phyloP scores from a whole-genome alignment of 2,113 vertebrate genomes.

The Lanius ludovicianus region DNA sequence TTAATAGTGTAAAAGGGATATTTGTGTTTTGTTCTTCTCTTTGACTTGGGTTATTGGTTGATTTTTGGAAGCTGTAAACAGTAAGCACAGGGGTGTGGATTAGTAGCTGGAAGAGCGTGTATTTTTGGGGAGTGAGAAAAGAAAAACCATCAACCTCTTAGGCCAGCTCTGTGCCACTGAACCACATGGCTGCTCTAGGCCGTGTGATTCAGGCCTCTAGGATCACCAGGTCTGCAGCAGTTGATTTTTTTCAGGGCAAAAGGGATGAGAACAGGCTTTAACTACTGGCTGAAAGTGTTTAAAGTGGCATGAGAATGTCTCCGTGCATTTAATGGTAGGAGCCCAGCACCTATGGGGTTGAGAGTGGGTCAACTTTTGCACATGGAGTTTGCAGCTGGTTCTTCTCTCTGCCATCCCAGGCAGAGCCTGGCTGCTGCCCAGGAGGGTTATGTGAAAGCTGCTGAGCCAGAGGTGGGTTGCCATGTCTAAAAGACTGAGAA shows the following conservation, averaged over 20 bases:
- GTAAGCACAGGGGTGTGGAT: background rate
- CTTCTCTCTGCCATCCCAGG: background rate
- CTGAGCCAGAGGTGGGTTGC: background rate
- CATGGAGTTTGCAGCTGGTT: background rate
- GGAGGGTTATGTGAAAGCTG: fast-evolving
- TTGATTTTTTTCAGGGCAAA: background rate
- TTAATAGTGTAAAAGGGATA: background rate
- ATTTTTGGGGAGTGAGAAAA: background rate
- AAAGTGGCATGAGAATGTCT: background rate
- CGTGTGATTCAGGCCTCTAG: background rate
- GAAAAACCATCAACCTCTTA: background rate
- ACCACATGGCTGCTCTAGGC: background rate
- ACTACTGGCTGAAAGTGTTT: background rate
- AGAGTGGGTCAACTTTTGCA: background rate
- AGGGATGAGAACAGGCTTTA: background rate
- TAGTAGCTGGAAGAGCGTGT: background rate
- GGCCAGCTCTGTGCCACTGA: background rate
- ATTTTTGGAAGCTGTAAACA: background rate
- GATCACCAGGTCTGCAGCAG: background rate
- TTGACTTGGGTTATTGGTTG: background rate
- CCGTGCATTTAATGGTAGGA: background rate
- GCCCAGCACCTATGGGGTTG: fast-evolving
- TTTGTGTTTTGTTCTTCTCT: background rate
- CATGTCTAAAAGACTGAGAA: background rate
- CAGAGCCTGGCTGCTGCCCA: background rate